Evolutionary conservation across 2,888 invertebrate genomes (phyloP), one percentile per base, ranked within the genome.

Genomic region (Nomada goodeniana): DNA sequence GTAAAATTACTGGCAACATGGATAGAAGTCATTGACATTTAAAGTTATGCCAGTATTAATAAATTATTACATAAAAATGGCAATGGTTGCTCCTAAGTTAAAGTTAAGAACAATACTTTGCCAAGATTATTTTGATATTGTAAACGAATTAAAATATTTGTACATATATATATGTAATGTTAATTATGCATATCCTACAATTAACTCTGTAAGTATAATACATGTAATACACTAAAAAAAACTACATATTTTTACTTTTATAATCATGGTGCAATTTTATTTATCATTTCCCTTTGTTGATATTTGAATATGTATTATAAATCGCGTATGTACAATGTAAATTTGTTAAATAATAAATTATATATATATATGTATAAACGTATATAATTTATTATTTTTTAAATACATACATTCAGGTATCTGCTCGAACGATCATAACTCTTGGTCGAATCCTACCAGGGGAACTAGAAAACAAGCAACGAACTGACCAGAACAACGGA

Each of bases 171-270:
- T 47, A 47, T 82, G 63, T 75, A 78, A 76, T 75, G 69, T 86
- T 86, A 82, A 86, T 65, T 80, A 86, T 55, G 65, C 53, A 69
- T 77, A 84, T 57, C 50, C 80, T 80, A 80, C 80, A 70, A 81
- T 82, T 78, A 87, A 81, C 61, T 78, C 53, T 91, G 86, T 90
- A 91, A 91, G 89, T 90, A 88, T 87, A 85, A 75, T 81, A 86
- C 79, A 87, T 91, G 89, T 90, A 91, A 89, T 89, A 86, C 89
- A 90, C 87, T 90, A 88, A 90, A 80, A 36, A 47, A 89, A 90
- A 87, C 87, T 85, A 86, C 89, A 91, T 89, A 89, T 90, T 90
- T 91, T 89, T 91, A 91, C 91, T 91, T 89, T 90, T 91, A 91
- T 91, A 86, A 89, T 84, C 84, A 86, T 80, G 84, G 73, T 88